Evolutionary conservation across 2,797 vertebrate genomes (phyloP).

Genomic region (Characodon lateralis): DNA sequence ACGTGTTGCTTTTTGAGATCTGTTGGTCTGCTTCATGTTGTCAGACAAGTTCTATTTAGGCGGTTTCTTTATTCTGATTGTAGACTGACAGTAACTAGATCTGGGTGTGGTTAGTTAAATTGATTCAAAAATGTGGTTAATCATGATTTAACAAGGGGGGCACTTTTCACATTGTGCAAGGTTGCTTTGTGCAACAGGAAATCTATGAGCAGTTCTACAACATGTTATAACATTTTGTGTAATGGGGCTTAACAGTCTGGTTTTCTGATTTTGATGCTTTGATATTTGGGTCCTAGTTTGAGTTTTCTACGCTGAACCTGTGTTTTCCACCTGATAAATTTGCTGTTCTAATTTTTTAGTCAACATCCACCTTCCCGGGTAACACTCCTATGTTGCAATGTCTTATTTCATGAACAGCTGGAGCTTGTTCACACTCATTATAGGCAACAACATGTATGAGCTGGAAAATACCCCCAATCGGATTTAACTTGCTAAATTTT

Average conservation of each 20-base stretch:
- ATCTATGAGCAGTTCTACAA: not conserved
- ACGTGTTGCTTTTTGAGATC: not conserved
- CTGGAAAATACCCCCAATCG: conserved; percentile 1
- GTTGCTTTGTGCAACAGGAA: not conserved
- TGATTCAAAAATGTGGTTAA: not conserved
- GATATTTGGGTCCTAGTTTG: not conserved
- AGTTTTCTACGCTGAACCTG: not conserved
- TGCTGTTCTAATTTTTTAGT: not conserved
- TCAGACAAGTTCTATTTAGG: not conserved
- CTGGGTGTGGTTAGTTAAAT: not conserved
- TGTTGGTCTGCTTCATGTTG: not conserved
- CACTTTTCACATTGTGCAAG: not conserved
- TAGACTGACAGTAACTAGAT: no score
- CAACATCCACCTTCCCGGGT: not conserved
- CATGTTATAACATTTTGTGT: not conserved
- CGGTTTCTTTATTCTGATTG: no score
- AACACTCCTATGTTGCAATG: not conserved
- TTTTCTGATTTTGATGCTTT: not conserved
- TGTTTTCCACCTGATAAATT: not conserved
- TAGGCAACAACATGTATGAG: not conserved
- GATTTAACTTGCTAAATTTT: conserved; percentile 71
- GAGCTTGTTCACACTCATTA: conserved; percentile 40
- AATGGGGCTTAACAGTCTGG: not conserved
- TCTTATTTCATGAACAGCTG: conserved; percentile 44
- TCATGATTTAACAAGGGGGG: no score